Percentiles rank a stretch among this genome's conserved stretches.
These are phyloP conservation scores for Hyles euphorbiae DNA, from an alignment of 1,140 invertebrate genomes.

Conservation along the genomic window DNA sequence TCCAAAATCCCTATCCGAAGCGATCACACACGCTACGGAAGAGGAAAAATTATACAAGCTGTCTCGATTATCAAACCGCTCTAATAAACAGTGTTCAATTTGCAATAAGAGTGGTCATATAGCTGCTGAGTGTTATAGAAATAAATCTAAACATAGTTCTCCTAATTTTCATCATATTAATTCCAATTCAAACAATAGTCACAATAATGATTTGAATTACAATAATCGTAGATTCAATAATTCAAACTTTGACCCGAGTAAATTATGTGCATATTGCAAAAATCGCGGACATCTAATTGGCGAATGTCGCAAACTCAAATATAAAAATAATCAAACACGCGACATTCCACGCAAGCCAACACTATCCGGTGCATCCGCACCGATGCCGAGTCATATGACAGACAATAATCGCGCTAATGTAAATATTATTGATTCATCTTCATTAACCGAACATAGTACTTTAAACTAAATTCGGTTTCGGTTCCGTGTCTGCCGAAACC, in stretches of 20 bases:
- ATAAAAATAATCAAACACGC: conserved; percentile 10
- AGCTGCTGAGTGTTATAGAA: conserved; percentile 11
- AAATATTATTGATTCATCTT: not conserved
- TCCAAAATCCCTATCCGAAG: conserved; percentile 18
- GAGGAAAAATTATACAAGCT: conserved; percentile 24
- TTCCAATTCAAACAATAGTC: conserved; percentile 1
- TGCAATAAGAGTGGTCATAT: conserved; percentile 14
- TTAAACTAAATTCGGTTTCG: conserved; percentile 24
- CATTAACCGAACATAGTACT: conserved; percentile 8
- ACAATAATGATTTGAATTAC: conserved; percentile 3
- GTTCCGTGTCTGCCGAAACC: conserved; percentile 20
- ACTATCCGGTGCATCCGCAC: not conserved
- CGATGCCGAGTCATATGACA: not conserved
- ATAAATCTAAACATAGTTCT: conserved; percentile 2
- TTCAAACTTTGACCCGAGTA: not conserved
- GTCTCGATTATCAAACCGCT: not conserved
- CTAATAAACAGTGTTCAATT: conserved; percentile 1
- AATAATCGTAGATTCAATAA: not conserved
- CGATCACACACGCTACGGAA: conserved; percentile 18
- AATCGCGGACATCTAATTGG: conserved; percentile 19
- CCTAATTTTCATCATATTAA: not conserved
- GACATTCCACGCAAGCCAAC: not conserved
- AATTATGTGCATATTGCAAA: conserved; percentile 22
- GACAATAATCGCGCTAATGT: too few species aligned
- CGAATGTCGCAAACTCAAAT: conserved; percentile 24